Base-by-base conservation (phyloP, 2,113 vertebrate species). In the Forbesichthys agassizii region DNA sequence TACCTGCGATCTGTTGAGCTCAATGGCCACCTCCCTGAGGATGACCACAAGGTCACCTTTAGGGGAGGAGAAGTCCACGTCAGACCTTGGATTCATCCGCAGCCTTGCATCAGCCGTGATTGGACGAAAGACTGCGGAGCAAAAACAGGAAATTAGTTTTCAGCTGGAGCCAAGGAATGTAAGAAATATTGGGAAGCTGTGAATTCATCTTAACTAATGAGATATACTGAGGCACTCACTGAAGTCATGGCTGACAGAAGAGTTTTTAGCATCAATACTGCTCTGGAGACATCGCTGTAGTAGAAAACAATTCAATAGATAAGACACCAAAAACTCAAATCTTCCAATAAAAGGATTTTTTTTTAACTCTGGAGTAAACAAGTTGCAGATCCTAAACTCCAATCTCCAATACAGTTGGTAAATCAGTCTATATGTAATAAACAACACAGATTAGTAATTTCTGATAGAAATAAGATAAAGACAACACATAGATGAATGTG, bases 1-100 rank as follows among this genome's bases (percentile, higher is more conserved):
- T 78, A 99, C 98, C 95, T 99, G 98, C 61, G 93, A 90, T 80
- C 95, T 96, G 88, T 95, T 96, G 67, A 99, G 94, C 84, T 98
- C 96, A 73, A 99, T 90, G 46, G 92, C 92, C 89, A 99, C 96
- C 67, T 96, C 94, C 13, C 95, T 91, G 68, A 99, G 94, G 72
- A 94, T 95, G 82, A 99, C 92, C 75, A 92, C 92, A 64, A 99
- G 83, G 76, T 98, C 95, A 82, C 98, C 90, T 89, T 99, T 99
- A 0, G 97, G 96, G 33, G 93, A 92, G 5, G 96, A 95, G 92
- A 96, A 96, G 80, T 99, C 96, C 84, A 96, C 86, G 79, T 98
- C 96, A n/a, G 96, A 94, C 84, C 94, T 92, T 13, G 93, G 97
- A 90, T 98, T 99, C 97, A 99, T 99, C 64, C 93, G 92, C 27